Percentiles rank a stretch among this genome's conserved stretches.
Evolutionary conservation across 2,797 vertebrate genomes (phyloP).

Genomic region (Carcharodon carcharias): DNA sequence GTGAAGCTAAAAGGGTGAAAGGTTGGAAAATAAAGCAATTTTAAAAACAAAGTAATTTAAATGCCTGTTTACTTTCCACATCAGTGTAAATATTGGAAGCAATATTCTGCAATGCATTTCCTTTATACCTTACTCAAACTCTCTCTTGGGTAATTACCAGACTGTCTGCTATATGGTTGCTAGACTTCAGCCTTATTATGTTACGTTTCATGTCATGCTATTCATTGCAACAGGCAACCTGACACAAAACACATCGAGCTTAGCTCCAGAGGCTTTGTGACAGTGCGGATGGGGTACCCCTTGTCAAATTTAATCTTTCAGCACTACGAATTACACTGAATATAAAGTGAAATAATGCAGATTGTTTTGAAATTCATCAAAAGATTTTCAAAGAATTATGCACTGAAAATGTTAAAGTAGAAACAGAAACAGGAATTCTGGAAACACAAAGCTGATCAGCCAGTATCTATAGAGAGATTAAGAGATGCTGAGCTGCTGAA

Average conservation of each 20-base stretch:
- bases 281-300: neutral
- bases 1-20: neutral
- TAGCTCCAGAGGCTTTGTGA: neutral
- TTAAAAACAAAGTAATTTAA: neutral
- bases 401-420: neutral
- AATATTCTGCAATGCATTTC: neutral
- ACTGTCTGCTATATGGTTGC: neutral
- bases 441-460: neutral
- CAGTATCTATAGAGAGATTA: neutral
- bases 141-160: neutral
- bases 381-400: neutral
- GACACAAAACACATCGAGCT: neutral
- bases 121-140: conserved; percentile 11
- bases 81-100: neutral
- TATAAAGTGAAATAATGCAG: neutral
- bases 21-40: neutral
- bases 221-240: conserved; percentile 19
- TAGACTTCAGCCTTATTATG: conserved; percentile 18
- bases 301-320: neutral
- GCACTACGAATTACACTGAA: neutral
- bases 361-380: neutral
- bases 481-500: neutral
- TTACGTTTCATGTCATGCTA: conserved; percentile 8
- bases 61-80: neutral
- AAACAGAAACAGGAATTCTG: conserved; percentile 24